Conservation (phyloP, 2,888 invertebrate genomes). For the Gari tellinella region DNA sequence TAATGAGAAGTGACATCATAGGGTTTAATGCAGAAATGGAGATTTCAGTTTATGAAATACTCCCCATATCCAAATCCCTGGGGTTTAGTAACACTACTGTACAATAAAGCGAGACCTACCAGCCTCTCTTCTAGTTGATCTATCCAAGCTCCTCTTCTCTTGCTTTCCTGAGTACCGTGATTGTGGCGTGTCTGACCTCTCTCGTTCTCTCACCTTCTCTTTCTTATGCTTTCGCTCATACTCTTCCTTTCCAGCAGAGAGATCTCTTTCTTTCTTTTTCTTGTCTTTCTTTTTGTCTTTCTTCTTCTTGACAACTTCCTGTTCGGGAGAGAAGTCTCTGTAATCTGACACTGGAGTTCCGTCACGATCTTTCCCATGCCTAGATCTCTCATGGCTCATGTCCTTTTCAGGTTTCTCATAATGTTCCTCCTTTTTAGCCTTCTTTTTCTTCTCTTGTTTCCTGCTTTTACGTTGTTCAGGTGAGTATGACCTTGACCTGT, state of each 20-base stretch:
- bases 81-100: no score
- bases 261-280: slow-evolving; percentile 56
- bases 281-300: slow-evolving; percentile 64
- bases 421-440: slow-evolving; percentile 49
- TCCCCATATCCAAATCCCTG: no score
- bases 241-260: slow-evolving; percentile 25
- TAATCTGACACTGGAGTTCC: slow-evolving; percentile 42
- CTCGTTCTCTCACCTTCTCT: slow-evolving; percentile 45
- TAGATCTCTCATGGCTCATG: slow-evolving; percentile 30
- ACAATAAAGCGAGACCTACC: slow-evolving; percentile 19
- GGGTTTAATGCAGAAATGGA: no score
- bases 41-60: no score
- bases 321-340: slow-evolving; percentile 42
- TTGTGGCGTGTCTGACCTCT: slow-evolving; percentile 45
- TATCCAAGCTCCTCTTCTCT: slow-evolving; percentile 48
- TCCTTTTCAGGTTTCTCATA: slow-evolving; percentile 41
- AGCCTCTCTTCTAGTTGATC: slow-evolving; percentile 41
- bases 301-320: slow-evolving; percentile 50
- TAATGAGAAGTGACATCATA: no score
- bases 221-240: slow-evolving; percentile 50
- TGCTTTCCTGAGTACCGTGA: slow-evolving; percentile 29
- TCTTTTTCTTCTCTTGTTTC: slow-evolving; percentile 55
- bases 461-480: slow-evolving; percentile 60
- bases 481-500: slow-evolving; percentile 56
- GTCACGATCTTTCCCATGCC: slow-evolving; percentile 10